A percentile compares a stretch with the other conserved stretches of the same genome.
These are phyloP conservation scores for Carapus acus DNA, from an alignment of 2,797 vertebrate genomes.

Conservation along the genomic window DNA sequence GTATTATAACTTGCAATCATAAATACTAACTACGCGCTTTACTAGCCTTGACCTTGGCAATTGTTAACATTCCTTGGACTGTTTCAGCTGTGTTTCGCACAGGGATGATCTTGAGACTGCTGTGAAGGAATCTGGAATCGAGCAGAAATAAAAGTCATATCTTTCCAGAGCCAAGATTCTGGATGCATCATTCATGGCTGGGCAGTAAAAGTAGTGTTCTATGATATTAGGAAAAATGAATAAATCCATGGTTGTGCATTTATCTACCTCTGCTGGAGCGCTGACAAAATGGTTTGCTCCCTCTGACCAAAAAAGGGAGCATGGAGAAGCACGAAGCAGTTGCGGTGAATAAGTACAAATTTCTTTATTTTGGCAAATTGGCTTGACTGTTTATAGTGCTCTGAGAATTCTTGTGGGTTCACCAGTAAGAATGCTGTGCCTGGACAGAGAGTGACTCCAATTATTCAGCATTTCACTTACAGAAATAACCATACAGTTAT, in stretches of 20 bases:
- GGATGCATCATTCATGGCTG: not conserved
- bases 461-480: not conserved
- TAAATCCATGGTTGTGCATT: no score
- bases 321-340: slow-evolving; percentile 83
- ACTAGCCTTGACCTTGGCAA: slow-evolving; percentile 80
- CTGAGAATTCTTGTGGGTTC: slow-evolving; percentile 69
- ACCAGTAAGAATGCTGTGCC: slow-evolving; percentile 87
- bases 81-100: slow-evolving; percentile 77
- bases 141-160: not conserved
- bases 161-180: not conserved
- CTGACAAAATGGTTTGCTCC: slow-evolving; percentile 75
- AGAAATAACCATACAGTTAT: no score
- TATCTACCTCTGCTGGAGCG: slow-evolving; percentile 83
- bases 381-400: slow-evolving; percentile 57
- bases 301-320: slow-evolving; percentile 75
- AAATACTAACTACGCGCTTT: not conserved
- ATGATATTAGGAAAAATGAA: not conserved
- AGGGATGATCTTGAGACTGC: slow-evolving; percentile 82
- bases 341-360: slow-evolving; percentile 84
- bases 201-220: not conserved
- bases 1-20: not conserved
- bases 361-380: slow-evolving; percentile 71
- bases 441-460: slow-evolving; percentile 37
- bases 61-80: slow-evolving; percentile 81
- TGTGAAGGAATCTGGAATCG: slow-evolving; percentile 79